Conservation (phyloP, 2,113 vertebrate species). For the Grallaria varia region DNA sequence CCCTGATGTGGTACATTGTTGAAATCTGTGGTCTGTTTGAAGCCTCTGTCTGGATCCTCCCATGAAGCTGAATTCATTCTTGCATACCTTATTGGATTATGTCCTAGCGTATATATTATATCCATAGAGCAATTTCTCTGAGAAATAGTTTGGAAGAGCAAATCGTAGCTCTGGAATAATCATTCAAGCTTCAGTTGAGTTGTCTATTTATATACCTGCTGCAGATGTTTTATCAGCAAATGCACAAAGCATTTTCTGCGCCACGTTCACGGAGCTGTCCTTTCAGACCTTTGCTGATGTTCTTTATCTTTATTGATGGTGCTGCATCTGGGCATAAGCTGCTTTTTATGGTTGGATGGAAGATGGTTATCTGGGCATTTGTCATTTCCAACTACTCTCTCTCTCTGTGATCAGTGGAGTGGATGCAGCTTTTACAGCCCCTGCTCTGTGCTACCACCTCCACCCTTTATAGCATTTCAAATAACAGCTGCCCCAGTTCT, state of each 20-base stretch:
- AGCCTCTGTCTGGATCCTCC: neutral
- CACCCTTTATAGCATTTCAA: neutral
- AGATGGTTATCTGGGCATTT: neutral
- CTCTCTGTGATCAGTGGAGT: neutral
- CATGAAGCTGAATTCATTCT: neutral
- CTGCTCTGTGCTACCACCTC: neutral
- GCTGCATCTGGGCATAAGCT: neutral
- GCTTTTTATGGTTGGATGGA: neutral
- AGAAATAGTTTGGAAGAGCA: neutral
- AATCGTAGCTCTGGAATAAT: neutral
- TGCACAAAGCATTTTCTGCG: neutral
- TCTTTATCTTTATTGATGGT: neutral
- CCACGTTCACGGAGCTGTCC: neutral
- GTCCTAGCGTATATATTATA: neutral
- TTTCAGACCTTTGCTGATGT: neutral
- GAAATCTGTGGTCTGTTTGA: neutral
- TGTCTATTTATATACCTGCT: neutral
- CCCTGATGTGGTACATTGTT: neutral
- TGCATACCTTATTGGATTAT: neutral
- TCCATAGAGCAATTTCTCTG: neutral
- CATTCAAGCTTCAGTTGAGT: neutral
- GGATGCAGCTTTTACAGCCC: neutral
- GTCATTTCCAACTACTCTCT: neutral
- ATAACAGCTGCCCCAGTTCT: neutral
- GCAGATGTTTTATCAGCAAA: neutral